Base-by-base conservation (phyloP, 2,888 invertebrate species). In the Proisotoma minuta region DNA sequence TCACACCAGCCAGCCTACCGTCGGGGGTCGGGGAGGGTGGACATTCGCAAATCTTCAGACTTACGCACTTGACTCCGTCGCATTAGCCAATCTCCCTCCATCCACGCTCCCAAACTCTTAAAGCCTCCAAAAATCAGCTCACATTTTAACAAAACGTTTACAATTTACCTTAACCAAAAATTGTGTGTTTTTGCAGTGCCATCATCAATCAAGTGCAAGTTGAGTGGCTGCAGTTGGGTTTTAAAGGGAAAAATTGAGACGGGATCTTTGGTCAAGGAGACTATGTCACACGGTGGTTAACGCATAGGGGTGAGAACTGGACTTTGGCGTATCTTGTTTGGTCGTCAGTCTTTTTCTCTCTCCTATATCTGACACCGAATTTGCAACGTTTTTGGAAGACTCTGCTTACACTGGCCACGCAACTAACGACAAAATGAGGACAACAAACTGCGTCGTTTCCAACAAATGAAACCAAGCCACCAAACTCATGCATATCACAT, bases 261-360 rank as follows among this genome's bases (percentile, higher is more conserved):
- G n/a, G n/a, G n/a, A 15, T 15, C 34, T 34, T 34, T 34, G 34
- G 34, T 10, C 15, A 34, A 34, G 34, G 8, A 15, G 34, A 8
- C 34, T 34, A 34, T 43, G 18, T 43, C 43, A 43, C 59, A 62
- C 71, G 72, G 72, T 70, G 72, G 66, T n/a, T 69, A 66, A 66
- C 70, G 73, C 73, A 74, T 75, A 75, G 75, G 75, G 70, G 75
- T 63, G 75, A 75, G 75, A 73, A 65, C 63, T 68, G 71, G 75
- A 73, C 75, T 74, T 68, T 73, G 74, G 71, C 75, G 73, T 69
- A 61, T 61, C 47, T 60, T 53, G 52, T 60, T 57, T 48, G 64
- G 59, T 64, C 75, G 75, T 75, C 75, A 75, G 75, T 75, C 75
- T 75, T 75, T 75, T 75, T 75, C 75, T 75, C 75, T 75, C 75